Conservation (phyloP, 2,888 invertebrate genomes). For the Sipha maydis region DNA sequence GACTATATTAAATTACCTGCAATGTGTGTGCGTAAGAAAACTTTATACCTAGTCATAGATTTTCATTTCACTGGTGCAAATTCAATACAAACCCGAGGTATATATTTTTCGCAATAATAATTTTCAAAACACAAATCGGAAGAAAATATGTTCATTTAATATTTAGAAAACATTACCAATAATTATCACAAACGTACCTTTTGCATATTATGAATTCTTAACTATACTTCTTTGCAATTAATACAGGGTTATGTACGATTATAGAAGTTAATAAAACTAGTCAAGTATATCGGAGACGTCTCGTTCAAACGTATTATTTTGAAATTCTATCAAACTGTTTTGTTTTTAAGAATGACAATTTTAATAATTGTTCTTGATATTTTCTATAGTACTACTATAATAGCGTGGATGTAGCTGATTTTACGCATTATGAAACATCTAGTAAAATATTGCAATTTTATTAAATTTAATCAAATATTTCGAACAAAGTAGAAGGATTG, state of each 20-base stretch:
- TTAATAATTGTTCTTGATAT: too few species aligned
- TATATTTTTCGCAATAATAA: neutral
- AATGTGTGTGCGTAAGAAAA: neutral
- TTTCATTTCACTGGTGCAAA: neutral
- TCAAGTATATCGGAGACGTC: neutral
- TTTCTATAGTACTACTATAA: too few species aligned
- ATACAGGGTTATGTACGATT: neutral
- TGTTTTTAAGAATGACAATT: too few species aligned
- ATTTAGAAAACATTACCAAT: too few species aligned
- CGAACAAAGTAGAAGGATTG: too few species aligned
- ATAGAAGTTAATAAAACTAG: neutral
- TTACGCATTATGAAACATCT: too few species aligned
- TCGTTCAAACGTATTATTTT: neutral
- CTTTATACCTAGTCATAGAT: neutral
- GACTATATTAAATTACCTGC: neutral
- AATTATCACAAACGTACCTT: neutral
- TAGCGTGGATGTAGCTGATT: too few species aligned
- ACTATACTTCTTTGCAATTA: neutral
- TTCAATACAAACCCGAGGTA: neutral
- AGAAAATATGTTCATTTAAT: neutral
- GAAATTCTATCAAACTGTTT: too few species aligned
- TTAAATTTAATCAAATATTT: too few species aligned
- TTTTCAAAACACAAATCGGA: neutral
- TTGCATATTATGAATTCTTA: conserved; percentile 7
- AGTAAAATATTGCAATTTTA: too few species aligned